phyloP scores from a whole-genome alignment of 2,797 vertebrate species.

The Cyclura pinguis region DNA sequence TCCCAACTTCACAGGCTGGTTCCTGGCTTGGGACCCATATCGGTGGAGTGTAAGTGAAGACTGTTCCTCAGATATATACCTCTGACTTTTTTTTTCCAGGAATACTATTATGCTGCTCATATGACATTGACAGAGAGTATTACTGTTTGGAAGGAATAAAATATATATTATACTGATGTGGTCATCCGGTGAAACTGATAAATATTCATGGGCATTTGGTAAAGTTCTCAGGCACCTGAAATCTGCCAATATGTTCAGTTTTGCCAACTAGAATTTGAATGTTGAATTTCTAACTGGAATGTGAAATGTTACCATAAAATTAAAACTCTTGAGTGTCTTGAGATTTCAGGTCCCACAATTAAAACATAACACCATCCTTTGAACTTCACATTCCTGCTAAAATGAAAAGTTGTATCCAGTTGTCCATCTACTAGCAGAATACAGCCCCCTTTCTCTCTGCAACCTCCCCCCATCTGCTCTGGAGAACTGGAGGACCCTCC shows the following conservation, averaged over 20 bases:
- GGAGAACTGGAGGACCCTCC: neutral
- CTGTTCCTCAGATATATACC: neutral
- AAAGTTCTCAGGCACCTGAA: neutral
- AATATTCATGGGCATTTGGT: neutral
- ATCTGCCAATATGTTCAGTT: neutral
- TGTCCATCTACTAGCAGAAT: neutral
- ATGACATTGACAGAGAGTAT: neutral
- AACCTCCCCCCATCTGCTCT: neutral
- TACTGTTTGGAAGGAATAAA: neutral
- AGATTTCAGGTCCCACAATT: no score
- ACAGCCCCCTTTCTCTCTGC: neutral
- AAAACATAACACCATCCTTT: no score
- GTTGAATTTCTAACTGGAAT: neutral
- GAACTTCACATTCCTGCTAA: neutral
- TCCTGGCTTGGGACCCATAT: conserved; percentile 88
- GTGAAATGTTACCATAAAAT: neutral
- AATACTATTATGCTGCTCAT: neutral
- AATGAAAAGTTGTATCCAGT: neutral
- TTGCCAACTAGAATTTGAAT: neutral
- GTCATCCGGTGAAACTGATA: neutral
- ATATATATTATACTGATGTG: neutral
- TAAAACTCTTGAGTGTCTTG: neutral
- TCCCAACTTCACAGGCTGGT: conserved; percentile 92
- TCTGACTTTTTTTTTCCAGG: neutral
- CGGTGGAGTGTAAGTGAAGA: conserved; percentile 87